Conservation (phyloP, 2,113 vertebrate genomes). For the Scartelaos histophorus region DNA sequence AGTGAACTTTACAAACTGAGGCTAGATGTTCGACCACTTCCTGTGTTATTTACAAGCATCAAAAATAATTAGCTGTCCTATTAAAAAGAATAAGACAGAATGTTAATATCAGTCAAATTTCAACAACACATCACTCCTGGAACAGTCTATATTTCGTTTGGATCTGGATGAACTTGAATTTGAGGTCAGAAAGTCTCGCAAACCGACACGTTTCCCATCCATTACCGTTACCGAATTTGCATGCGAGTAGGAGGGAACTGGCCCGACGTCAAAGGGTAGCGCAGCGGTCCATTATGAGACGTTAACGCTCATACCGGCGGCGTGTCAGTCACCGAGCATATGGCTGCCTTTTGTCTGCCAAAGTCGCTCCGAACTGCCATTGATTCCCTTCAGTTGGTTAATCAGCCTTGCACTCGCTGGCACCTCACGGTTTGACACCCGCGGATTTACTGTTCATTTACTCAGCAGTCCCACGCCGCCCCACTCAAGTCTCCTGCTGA, state of each 20-base stretch:
- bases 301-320: slow-evolving; percentile 21
- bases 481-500: neutral
- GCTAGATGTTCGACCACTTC: too few species aligned
- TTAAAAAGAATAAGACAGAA: too few species aligned
- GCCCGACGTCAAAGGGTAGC: neutral
- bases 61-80: too few species aligned
- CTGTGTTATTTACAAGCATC: too few species aligned
- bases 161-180: neutral
- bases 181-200: neutral
- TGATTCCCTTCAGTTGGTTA: slow-evolving; percentile 32
- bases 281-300: slow-evolving; percentile 32
- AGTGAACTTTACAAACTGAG: too few species aligned
- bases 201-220: neutral
- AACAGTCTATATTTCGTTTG: neutral
- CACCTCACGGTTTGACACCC: neutral
- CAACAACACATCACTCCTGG: too few species aligned
- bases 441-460: slow-evolving; percentile 22
- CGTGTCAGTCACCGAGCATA: slow-evolving; percentile 18
- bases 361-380: slow-evolving; percentile 29
- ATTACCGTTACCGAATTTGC: neutral
- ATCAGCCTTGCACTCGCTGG: slow-evolving; percentile 21
- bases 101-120: too few species aligned
- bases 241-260: neutral
- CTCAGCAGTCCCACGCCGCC: neutral
- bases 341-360: slow-evolving; percentile 14